Evolutionary conservation across 2,888 invertebrate genomes (phyloP).

Genomic region (Laspeyria flexula): DNA sequence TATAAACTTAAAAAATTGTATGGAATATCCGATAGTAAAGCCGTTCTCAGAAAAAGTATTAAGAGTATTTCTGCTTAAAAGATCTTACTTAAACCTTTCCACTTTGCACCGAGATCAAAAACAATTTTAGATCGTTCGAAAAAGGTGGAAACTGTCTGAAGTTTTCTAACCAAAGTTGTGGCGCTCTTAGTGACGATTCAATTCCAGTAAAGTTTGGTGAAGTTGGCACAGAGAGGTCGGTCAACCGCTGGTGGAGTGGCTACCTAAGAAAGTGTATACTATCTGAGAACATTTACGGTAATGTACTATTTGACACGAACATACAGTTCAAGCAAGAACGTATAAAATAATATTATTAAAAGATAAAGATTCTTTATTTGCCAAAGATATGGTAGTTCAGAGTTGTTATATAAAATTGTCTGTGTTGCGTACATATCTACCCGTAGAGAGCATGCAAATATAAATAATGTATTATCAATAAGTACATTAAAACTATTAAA

Average conservation of each 20-base stretch:
- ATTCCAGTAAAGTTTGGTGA: conserved; percentile 37
- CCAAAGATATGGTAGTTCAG: too few species aligned
- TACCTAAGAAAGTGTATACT: conserved; percentile 1
- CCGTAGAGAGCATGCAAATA: too few species aligned
- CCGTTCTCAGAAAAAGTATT: not conserved
- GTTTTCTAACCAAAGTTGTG: conserved; percentile 33
- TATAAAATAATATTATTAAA: too few species aligned
- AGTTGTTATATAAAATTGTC: too few species aligned
- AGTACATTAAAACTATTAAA: too few species aligned
- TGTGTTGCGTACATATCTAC: too few species aligned
- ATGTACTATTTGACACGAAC: not conserved
- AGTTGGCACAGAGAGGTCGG: conserved; percentile 30
- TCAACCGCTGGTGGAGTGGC: conserved; percentile 25
- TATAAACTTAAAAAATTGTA: too few species aligned
- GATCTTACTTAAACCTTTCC: conserved; percentile 28
- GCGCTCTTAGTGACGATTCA: conserved; percentile 33
- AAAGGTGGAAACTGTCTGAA: conserved; percentile 32
- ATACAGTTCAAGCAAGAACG: not conserved
- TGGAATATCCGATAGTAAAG: not conserved
- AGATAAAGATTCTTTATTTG: too few species aligned
- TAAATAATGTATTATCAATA: too few species aligned
- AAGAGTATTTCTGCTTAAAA: not conserved
- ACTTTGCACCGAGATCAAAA: conserved; percentile 31
- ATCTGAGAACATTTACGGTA: not conserved
- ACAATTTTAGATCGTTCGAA: conserved; percentile 28